phyloP scores from a whole-genome alignment of 1,140 invertebrate genomes.

The Drosophila mauritiana region DNA sequence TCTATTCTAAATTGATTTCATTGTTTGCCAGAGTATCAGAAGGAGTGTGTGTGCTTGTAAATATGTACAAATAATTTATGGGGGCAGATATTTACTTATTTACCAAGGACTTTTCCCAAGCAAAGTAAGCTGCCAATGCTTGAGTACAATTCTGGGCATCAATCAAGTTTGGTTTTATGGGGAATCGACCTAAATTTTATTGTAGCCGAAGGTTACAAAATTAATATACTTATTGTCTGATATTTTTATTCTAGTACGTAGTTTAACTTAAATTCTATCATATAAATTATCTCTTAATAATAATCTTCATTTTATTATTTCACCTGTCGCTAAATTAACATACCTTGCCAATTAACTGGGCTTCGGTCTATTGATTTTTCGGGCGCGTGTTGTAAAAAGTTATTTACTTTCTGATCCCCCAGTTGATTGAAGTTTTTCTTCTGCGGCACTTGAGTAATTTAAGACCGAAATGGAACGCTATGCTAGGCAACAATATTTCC shows the following conservation, averaged over 20 bases:
- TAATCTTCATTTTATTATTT: too few relatives aligned
- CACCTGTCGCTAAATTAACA: neutral
- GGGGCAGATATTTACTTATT: conserved; percentile 18
- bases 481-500: conserved; percentile 25
- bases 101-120: conserved; percentile 3
- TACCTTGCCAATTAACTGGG: conserved; percentile 8
- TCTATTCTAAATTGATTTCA: conserved; percentile 69
- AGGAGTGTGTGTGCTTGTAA: conserved; percentile 20
- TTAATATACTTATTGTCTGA: neutral
- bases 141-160: conserved; percentile 3
- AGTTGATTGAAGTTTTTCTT: conserved; percentile 1
- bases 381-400: conserved; percentile 8
- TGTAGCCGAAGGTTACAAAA: neutral
- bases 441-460: neutral
- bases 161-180: conserved; percentile 11
- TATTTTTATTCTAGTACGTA: neutral
- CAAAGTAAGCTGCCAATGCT: neutral
- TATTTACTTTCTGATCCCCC: neutral
- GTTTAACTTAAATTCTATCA: neutral
- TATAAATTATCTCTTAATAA: neutral
- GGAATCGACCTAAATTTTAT: neutral
- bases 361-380: conserved; percentile 12
- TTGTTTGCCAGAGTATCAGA: conserved; percentile 43
- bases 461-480: conserved; percentile 8
- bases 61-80: conserved; percentile 34